These are phyloP conservation scores for Pocillopora grandis DNA, from an alignment of 92 coral and sea anemone genomes.

Conservation along the genomic window DNA sequence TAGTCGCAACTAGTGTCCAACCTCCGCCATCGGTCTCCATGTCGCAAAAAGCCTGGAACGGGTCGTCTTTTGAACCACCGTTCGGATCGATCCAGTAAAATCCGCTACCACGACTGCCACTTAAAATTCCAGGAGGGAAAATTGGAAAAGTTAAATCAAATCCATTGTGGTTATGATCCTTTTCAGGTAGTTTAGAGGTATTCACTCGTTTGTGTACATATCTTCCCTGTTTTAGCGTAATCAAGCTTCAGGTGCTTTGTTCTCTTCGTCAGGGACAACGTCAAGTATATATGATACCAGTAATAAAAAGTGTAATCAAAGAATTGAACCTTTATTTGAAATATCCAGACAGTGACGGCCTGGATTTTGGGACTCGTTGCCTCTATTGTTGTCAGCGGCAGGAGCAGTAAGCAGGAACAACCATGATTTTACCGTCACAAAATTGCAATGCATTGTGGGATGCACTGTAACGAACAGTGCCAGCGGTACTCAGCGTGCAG, in stretches of 20 bases:
- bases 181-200: background rate
- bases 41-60: slow-evolving; percentile 80
- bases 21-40: slow-evolving; percentile 62
- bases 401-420: slow-evolving; percentile 37
- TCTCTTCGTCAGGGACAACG: too few relatives aligned
- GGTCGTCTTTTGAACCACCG: slow-evolving; percentile 70
- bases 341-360: slow-evolving; percentile 65
- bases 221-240: too few relatives aligned
- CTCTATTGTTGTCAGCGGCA: slow-evolving; percentile 24
- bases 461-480: slow-evolving; percentile 59
- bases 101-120: slow-evolving; percentile 72
- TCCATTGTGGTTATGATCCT: too few relatives aligned
- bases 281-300: too few relatives aligned
- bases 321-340: too few relatives aligned
- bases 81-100: slow-evolving; percentile 80
- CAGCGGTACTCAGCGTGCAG: slow-evolving; percentile 57
- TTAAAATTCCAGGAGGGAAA: too few relatives aligned
- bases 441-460: slow-evolving; percentile 61
- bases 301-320: too few relatives aligned
- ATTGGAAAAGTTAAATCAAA: too few relatives aligned
- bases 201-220: too few relatives aligned
- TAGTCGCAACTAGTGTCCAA: slow-evolving; percentile 46
- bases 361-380: slow-evolving; percentile 49
- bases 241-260: too few relatives aligned
- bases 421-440: slow-evolving; percentile 71